Conservation (phyloP, 2,888 invertebrate species). For the Ennomos erosarius region DNA sequence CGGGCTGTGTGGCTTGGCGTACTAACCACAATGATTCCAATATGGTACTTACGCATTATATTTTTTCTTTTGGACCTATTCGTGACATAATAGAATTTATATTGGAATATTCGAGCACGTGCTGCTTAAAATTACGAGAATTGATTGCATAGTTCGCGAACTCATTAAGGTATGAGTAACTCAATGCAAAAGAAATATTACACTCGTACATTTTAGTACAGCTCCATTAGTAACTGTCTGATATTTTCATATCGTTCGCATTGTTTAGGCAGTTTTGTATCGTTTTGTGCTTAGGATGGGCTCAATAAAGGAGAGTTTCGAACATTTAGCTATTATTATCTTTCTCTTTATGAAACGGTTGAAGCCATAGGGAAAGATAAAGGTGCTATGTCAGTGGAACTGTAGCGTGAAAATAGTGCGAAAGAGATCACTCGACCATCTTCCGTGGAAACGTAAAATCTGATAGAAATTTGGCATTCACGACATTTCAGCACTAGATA, state of each 20-base stretch:
- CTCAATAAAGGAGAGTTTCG: background rate
- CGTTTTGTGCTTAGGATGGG: background rate
- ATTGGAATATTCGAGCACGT: constrained; percentile 12
- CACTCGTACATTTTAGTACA: constrained; percentile 17
- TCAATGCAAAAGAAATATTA: constrained; percentile 17
- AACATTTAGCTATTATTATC: background rate
- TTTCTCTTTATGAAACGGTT: no score
- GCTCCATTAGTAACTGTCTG: constrained; percentile 12
- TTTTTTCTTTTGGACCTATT: no score
- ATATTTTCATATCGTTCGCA: constrained; percentile 4
- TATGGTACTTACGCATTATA: no score
- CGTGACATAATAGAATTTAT: background rate
- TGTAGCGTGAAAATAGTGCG: no score
- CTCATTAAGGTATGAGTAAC: constrained; percentile 18
- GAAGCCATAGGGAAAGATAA: no score
- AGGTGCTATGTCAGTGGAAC: no score
- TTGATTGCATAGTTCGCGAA: constrained; percentile 19
- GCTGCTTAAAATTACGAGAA: constrained; percentile 20
- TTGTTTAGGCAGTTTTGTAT: constrained; percentile 9
- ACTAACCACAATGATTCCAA: no score
- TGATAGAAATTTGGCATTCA: no score
- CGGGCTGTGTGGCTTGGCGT: no score
- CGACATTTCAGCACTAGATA: no score
- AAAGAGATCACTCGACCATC: no score
- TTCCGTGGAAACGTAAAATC: no score